Evolutionary conservation across 30 jellyfish, hydroid and myxozoan genomes (phyloP), one percentile per base, ranked within the genome.

Genomic region (Pseudorhiza aurosa): DNA sequence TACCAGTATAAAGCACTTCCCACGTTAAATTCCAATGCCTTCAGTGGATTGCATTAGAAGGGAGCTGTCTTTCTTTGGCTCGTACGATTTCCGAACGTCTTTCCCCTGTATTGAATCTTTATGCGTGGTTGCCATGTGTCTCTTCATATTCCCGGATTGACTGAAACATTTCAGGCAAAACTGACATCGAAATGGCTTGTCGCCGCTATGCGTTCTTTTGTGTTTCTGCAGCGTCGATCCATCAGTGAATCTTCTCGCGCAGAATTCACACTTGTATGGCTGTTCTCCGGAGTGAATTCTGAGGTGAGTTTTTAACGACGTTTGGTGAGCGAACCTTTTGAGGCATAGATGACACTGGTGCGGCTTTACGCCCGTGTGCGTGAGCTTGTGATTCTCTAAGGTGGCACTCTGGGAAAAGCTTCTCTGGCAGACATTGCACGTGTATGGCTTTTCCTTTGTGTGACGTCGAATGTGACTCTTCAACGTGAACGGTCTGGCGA

Each of bases 171-270:
- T 75, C 21, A 49, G 42, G 37, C 96, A 87, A 58, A 42, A 68
- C 0, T 67, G 77, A 31, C 96, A 87, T 18, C 26, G 67, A 62
- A 72, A 87, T 0, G 96, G 96, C 26, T 76, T 58, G 81, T 87
- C 96, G 4, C 96, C 96, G 37, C 55, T 72, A 45, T 87, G 96
- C 26, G 88, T 87, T 28, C 96, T 51, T 47, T 59, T 76, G 72
- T 87, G 96, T 42, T 87, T 87, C 56, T 76, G 87, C 14, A 87
- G 88, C 8, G 96, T 87, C 14, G 96, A 87, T 9, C 96, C 96
- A 47, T 87, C 96, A 0, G 96, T 63, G 39, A 87, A 87, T 44
- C 92, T 14, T 50, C 89, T 50, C 8, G 26, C 57, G 74, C 96
- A 87, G 25, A 33, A 69, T 49, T 67, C 81, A 49, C 96, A 87